phyloP scores from a whole-genome alignment of 2,888 invertebrate genomes.

The Eilema depressum region DNA sequence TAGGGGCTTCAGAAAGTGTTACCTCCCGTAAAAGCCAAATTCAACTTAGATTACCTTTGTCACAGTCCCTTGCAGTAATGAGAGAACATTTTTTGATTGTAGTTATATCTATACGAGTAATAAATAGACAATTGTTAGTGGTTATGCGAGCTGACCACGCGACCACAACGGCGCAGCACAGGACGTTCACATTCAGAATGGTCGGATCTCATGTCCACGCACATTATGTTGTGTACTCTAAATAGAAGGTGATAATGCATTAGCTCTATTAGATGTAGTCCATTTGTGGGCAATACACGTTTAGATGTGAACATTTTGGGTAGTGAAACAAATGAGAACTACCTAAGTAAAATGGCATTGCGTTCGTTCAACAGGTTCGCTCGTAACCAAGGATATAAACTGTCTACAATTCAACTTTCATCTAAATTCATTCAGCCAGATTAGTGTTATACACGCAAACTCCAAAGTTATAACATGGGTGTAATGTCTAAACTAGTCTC shows the following conservation, averaged over 20 bases:
- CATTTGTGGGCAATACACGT: not conserved
- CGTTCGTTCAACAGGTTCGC: too few species aligned
- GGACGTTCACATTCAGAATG: not conserved
- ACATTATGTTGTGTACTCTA: not conserved
- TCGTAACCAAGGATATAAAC: too few species aligned
- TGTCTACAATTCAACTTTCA: not conserved
- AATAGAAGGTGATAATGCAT: not conserved
- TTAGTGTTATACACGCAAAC: not conserved
- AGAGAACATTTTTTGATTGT: too few species aligned
- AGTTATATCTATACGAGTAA: not conserved
- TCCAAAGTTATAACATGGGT: too few species aligned
- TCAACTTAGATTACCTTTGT: too few species aligned
- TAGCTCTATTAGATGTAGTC: not conserved
- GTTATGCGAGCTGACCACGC: constrained; percentile 1
- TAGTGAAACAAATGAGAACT: not conserved
- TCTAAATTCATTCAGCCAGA: not conserved
- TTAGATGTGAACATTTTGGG: not conserved
- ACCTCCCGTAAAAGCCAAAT: too few species aligned
- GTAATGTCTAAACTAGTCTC: too few species aligned
- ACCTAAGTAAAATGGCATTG: not conserved
- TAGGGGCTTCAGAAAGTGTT: too few species aligned
- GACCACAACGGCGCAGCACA: not conserved
- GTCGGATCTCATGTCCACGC: not conserved
- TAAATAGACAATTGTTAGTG: not conserved
- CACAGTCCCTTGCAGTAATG: not conserved